These are phyloP conservation scores for Heliconius charithonia DNA, from an alignment of 2,888 invertebrate genomes.

Conservation along the genomic window DNA sequence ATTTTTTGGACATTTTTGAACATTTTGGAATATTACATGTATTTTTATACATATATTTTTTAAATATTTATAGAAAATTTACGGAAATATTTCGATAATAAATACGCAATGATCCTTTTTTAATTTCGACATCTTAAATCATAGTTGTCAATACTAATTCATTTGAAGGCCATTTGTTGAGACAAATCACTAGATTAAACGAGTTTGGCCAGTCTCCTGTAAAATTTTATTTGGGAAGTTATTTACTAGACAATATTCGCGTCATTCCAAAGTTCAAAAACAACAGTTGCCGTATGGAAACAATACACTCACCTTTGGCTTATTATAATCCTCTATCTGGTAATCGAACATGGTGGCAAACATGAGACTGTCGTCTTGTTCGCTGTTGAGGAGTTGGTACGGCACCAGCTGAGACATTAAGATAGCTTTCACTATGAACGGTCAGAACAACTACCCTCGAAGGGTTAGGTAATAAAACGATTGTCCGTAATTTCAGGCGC, in stretches of 20 bases:
- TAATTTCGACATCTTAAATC: not conserved
- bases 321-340: slow-evolving; percentile 77
- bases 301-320: slow-evolving; percentile 69
- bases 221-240: slow-evolving; percentile 60
- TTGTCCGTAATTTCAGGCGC: slow-evolving; percentile 62
- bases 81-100: not conserved
- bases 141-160: not conserved
- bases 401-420: slow-evolving; percentile 87
- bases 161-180: not conserved
- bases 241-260: slow-evolving; percentile 60
- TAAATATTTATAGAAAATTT: not conserved
- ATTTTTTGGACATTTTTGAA: not conserved
- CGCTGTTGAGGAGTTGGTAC: slow-evolving; percentile 75
- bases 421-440: slow-evolving; percentile 68
- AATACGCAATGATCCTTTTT: not conserved
- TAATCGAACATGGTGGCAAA: slow-evolving; percentile 83
- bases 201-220: slow-evolving; percentile 11
- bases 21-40: not conserved
- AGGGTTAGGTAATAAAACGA: slow-evolving; percentile 58
- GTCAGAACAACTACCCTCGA: slow-evolving; percentile 65
- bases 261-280: slow-evolving; percentile 34
- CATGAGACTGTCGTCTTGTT: slow-evolving; percentile 83
- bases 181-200: not conserved
- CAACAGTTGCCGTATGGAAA: slow-evolving; percentile 32
- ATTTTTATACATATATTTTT: not conserved